Evolutionary conservation across 2,888 invertebrate genomes (phyloP).

Genomic region (Amphimallon solstitiale): DNA sequence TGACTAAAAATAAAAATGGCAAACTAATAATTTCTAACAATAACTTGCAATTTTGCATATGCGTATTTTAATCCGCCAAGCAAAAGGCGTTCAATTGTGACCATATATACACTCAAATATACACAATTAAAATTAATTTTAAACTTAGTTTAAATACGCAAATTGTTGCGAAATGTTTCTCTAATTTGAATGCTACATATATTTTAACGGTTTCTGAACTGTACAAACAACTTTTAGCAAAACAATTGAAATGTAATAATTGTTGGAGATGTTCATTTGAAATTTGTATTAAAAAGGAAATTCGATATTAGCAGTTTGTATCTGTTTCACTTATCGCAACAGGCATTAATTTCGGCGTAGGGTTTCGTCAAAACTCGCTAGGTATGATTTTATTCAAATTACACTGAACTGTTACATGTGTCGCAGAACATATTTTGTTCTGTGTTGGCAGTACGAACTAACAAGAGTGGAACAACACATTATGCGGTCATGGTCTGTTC

Average conservation of each 20-base stretch:
- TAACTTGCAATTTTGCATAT: too few species aligned
- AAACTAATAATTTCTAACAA: too few species aligned
- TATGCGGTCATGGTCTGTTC: constrained; percentile 8
- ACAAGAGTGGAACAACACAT: constrained; percentile 3
- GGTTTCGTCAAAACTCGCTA: constrained; percentile 13
- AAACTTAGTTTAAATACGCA: too few species aligned
- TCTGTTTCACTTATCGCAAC: constrained; percentile 1
- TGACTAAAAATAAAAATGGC: too few species aligned
- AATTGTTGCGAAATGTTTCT: too few species aligned
- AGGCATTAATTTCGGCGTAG: constrained; percentile 14
- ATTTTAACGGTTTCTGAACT: too few species aligned
- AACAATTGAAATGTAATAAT: constrained; percentile 20
- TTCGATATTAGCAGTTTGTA: constrained; percentile 9
- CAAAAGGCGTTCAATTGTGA: too few species aligned
- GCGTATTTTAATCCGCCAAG: too few species aligned
- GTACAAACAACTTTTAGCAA: background rate
- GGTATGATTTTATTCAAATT: constrained; percentile 26
- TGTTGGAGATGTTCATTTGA: background rate
- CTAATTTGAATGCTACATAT: too few species aligned
- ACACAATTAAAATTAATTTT: too few species aligned
- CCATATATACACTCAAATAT: too few species aligned
- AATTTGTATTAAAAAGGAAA: constrained; percentile 8
- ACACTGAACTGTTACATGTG: constrained; percentile 4
- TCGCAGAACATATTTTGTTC: constrained; percentile 9
- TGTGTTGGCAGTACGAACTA: background rate